These are phyloP conservation scores for Oegoconia quadripuncta DNA, from an alignment of 2,888 invertebrate genomes.

Conservation along the genomic window DNA sequence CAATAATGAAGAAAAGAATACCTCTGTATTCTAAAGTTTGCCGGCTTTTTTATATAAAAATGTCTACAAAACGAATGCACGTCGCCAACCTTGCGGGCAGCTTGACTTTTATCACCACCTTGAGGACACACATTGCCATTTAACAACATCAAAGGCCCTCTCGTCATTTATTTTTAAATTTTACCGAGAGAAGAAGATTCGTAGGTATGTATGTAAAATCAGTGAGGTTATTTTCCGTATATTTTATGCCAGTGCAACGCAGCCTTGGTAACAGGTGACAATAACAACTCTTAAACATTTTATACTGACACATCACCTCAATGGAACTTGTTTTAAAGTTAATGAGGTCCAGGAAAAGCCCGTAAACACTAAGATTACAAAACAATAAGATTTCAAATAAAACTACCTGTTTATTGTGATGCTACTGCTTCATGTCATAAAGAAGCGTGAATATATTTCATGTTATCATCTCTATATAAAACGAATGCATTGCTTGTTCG, in stretches of 20 bases:
- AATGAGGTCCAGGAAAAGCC: constrained; percentile 7
- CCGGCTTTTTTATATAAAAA: not conserved
- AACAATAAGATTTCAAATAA: no score
- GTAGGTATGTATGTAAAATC: not conserved
- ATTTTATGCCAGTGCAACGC: not conserved
- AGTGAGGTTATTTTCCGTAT: not conserved
- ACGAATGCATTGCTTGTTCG: no score
- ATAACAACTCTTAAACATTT: constrained; percentile 8
- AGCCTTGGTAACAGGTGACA: constrained; percentile 13
- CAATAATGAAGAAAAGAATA: no score
- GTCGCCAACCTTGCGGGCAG: constrained; percentile 45
- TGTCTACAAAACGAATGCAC: constrained; percentile 19
- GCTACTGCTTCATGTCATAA: no score
- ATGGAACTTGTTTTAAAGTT: constrained; percentile 2
- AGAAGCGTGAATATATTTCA: no score
- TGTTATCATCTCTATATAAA: no score
- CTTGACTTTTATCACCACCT: constrained; percentile 46
- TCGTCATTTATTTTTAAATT: constrained; percentile 42
- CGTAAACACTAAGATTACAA: no score
- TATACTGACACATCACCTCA: not conserved
- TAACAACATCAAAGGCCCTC: constrained; percentile 51
- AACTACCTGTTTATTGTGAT: no score
- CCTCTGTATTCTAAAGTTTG: no score
- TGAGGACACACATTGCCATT: constrained; percentile 57
- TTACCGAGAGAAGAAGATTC: constrained; percentile 12